Base-by-base conservation (phyloP, 2,888 invertebrate species). In the Tipula confusa region DNA sequence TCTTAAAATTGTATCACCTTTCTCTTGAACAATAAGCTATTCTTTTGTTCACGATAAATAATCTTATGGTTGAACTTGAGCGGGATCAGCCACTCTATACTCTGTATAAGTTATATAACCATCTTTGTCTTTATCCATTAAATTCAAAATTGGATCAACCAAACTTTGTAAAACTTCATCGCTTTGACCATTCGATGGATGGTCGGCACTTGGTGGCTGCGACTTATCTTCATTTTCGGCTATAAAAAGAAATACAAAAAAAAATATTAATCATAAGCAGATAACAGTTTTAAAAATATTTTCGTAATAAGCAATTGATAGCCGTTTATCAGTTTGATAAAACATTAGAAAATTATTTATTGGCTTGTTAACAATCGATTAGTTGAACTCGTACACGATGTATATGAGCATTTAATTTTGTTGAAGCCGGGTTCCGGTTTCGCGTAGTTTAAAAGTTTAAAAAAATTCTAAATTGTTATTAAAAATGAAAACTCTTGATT, bases 91-190 rank as follows among this genome's bases (percentile, higher is more conserved):
- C 29, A 82, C 18, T 29, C 82, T 84, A 83, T 86, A 91, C 87
- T 91, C 91, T 33, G 86, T 83, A 86, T 90, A 91, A 85, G 89
- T 91, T 85, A 93, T 91, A 87, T 88, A 93, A 48, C 93, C 93
- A 87, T 93, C 93, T 24, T 89, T 88, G 87, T 93, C 91, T 84
- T 87, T 88, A 86, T 93, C 93, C 86, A 91, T 90, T 85, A 89
- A 87, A 79, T 89, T 87, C 83, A 93, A 86, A 84, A 92, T 90
- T 9, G 89, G 88, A 87, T 92, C 92, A 38, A 91, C 87, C 18
- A 88, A 85, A 33, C 86, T 85, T 64, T 86, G 86, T 13, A 91
- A 83, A 29, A 83, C 80, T 11, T 85, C 84, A 84, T 86, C 86
- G 31, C 83, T 84, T 79, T 85, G 84, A 5, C 85, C 33, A 48